phyloP scores from a whole-genome alignment of 1,140 invertebrate genomes.

The Saxidomus purpurata region DNA sequence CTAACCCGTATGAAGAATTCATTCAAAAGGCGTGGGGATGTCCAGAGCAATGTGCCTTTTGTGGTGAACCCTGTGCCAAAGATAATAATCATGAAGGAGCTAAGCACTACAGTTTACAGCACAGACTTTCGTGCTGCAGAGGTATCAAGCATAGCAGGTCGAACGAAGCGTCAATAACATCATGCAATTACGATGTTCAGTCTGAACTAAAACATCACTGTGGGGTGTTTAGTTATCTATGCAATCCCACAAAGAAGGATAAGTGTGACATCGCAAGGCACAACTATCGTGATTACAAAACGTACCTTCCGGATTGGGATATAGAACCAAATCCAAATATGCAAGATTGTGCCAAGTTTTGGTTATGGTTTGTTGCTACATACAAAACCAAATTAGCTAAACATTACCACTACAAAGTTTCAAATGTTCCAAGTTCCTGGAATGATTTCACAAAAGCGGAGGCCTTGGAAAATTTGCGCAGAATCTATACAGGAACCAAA shows the following conservation, averaged over 20 bases:
- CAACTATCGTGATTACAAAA: background rate
- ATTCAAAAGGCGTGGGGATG: background rate
- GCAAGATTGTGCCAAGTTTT: background rate
- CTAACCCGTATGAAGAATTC: background rate
- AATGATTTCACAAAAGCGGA: background rate
- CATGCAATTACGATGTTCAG: slow-evolving; percentile 6
- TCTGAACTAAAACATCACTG: background rate
- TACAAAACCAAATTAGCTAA: background rate
- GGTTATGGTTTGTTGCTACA: background rate
- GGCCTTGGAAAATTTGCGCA: background rate
- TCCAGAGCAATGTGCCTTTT: background rate
- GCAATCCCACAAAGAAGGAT: background rate
- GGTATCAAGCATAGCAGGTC: too few relatives aligned
- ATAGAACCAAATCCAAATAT: slow-evolving; percentile 2
- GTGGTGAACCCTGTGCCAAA: too few relatives aligned
- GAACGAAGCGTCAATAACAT: background rate
- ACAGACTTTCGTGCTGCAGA: background rate
- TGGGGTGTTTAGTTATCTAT: background rate
- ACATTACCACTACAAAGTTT: background rate
- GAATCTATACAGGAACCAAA: too few relatives aligned
- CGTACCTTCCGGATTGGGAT: background rate
- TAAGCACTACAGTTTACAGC: background rate
- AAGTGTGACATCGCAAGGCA: background rate
- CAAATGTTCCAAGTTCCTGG: background rate
- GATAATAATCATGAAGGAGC: too few relatives aligned